phyloP scores from a whole-genome alignment of 2,888 invertebrate species.

The Sinodicranocentrus sp. region DNA sequence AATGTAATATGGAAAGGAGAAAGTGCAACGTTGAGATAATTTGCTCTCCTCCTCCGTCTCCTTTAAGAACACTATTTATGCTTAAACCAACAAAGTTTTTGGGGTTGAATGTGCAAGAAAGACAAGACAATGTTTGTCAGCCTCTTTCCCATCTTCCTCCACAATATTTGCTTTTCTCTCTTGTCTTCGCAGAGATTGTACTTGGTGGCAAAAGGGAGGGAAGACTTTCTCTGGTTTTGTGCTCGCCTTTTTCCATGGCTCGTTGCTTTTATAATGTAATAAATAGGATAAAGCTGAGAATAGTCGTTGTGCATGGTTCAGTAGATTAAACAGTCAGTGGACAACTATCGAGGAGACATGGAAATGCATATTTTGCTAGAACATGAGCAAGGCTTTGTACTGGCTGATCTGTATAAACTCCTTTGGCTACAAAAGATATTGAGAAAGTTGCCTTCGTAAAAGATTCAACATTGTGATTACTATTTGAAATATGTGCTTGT shows the following conservation, averaged over 20 bases:
- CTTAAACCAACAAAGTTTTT: not conserved
- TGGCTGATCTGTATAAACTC: too few species aligned
- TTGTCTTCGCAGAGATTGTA: not conserved
- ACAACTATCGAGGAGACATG: not conserved
- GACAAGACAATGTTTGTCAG: too few species aligned
- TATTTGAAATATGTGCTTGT: too few species aligned
- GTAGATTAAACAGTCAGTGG: not conserved
- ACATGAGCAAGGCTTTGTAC: too few species aligned
- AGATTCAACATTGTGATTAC: too few species aligned
- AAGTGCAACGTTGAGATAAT: constrained; percentile 1
- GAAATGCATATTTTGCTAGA: not conserved
- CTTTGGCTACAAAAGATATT: too few species aligned
- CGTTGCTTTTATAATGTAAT: constrained; percentile 14
- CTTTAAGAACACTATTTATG: not conserved
- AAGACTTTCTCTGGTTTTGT: not conserved
- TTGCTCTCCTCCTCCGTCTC: not conserved
- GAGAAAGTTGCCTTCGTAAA: too few species aligned
- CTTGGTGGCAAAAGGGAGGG: not conserved
- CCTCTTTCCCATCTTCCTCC: not conserved
- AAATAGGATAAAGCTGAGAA: constrained; percentile 6
- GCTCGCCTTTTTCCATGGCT: not conserved
- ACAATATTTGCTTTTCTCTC: not conserved
- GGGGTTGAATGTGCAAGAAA: too few species aligned
- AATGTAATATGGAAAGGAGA: constrained; percentile 5
- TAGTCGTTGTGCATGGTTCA: constrained; percentile 26